Percentiles rank a stretch among this genome's conserved stretches.
Conservation (phyloP, 2,797 vertebrate genomes). For the Rhyacichthys aspro region DNA sequence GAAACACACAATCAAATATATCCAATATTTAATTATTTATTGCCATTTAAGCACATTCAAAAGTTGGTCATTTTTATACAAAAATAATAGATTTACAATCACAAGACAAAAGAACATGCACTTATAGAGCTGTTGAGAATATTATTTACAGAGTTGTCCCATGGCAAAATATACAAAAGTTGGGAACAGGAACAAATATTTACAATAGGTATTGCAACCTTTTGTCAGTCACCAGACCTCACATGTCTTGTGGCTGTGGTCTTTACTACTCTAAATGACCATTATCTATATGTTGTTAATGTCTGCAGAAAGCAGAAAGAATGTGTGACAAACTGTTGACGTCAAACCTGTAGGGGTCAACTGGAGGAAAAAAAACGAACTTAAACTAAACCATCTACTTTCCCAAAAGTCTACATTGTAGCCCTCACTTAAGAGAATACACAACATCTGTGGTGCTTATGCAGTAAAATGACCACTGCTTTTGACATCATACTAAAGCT, state of each 20-base stretch:
- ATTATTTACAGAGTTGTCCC: constrained; percentile 49
- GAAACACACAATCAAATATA: not conserved
- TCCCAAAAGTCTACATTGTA: not conserved
- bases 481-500: too few relatives aligned
- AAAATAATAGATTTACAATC: constrained; percentile 60
- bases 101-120: constrained; percentile 26
- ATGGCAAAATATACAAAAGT: constrained; percentile 57
- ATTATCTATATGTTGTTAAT: not conserved
- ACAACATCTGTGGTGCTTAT: too few relatives aligned
- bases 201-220: constrained; percentile 29
- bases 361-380: too few relatives aligned
- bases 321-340: not conserved
- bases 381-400: not conserved
- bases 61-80: constrained; percentile 50
- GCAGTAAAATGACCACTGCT: too few relatives aligned
- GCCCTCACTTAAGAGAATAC: not conserved
- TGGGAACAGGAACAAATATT: constrained; percentile 43
- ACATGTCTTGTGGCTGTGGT: not conserved
- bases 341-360: not conserved
- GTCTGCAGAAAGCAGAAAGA: not conserved
- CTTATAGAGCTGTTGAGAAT: constrained; percentile 20
- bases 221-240: not conserved
- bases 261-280: not conserved
- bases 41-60: constrained; percentile 30
- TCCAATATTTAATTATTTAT: constrained; percentile 33